These are phyloP conservation scores for Condylura cristata DNA, from an alignment of 2,113 vertebrate species.

Conservation along the genomic window DNA sequence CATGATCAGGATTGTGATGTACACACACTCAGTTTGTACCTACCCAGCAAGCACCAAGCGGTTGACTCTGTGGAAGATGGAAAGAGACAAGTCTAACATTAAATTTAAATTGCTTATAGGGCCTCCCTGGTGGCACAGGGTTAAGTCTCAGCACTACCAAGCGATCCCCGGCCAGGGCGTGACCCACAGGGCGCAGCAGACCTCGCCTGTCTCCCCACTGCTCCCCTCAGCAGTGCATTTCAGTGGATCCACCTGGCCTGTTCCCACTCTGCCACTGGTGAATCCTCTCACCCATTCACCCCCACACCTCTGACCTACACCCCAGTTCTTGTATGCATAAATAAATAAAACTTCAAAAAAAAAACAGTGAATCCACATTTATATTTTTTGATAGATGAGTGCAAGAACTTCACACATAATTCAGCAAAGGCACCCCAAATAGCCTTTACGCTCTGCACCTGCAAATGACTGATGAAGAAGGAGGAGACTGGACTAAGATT, in stretches of 20 bases:
- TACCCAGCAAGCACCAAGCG: slow-evolving; percentile 32
- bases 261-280: no score
- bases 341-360: no score
- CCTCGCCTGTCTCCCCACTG: no score
- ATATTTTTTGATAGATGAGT: background rate
- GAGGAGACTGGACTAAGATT: background rate
- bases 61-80: slow-evolving; percentile 51
- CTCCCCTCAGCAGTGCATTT: no score
- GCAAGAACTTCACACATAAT: background rate
- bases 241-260: no score
- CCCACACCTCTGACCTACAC: background rate
- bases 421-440: background rate
- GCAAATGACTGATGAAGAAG: background rate
- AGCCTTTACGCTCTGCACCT: background rate
- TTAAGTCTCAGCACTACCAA: slow-evolving; percentile 49
- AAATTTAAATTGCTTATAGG: slow-evolving; percentile 88
- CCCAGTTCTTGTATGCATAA: background rate
- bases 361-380: background rate
- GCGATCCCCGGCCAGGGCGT: background rate
- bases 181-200: no score
- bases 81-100: slow-evolving; percentile 75
- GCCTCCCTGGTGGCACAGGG: no score
- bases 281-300: no score
- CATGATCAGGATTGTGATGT: background rate
- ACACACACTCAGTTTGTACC: background rate